phyloP scores from a whole-genome alignment of 2,888 invertebrate species.

The Limnephilus marmoratus region DNA sequence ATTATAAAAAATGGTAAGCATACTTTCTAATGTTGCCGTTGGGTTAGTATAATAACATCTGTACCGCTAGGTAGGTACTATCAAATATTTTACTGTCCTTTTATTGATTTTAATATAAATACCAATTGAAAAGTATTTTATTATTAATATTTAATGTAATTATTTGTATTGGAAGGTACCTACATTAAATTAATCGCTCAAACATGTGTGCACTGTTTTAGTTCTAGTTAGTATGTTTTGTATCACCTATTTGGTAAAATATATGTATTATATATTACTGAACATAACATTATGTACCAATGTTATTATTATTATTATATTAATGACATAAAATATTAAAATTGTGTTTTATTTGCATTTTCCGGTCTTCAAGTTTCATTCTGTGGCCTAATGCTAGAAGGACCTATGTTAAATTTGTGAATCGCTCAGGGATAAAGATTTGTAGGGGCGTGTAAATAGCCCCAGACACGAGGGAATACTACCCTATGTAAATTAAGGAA shows the following conservation, averaged over 20 bases:
- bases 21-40: background rate
- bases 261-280: conserved; percentile 60
- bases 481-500: too few relatives aligned
- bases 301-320: conserved; percentile 66
- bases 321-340: conserved; percentile 57
- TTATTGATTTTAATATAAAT: conserved; percentile 26
- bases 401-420: too few relatives aligned
- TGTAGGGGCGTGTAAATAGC: too few relatives aligned
- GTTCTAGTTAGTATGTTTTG: conserved; percentile 64
- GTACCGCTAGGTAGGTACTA: background rate
- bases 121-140: conserved; percentile 46
- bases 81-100: background rate
- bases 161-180: conserved; percentile 59
- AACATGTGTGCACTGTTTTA: conserved; percentile 65
- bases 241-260: conserved; percentile 65
- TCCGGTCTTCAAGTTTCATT: background rate
- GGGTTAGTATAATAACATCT: background rate
- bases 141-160: conserved; percentile 44
- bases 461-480: too few relatives aligned
- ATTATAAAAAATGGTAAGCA: background rate
- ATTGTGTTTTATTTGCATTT: background rate
- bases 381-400: too few relatives aligned
- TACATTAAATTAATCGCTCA: conserved; percentile 60
- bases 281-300: conserved; percentile 62
- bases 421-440: too few relatives aligned